These are phyloP conservation scores for Porites rus DNA, from an alignment of 92 coral and sea anemone species.

Conservation along the genomic window DNA sequence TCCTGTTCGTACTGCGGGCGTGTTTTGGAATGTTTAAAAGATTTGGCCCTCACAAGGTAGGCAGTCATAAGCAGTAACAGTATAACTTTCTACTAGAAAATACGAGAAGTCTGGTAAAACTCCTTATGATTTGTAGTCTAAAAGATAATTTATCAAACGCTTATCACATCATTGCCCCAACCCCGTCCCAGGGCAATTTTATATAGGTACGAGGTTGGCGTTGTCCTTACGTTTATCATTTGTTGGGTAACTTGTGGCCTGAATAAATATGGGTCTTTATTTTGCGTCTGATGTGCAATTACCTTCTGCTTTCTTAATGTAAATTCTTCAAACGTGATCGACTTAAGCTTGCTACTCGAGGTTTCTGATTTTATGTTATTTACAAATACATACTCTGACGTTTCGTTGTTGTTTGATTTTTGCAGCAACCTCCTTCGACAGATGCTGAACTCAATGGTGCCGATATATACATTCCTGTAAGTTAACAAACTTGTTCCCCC, in stretches of 20 bases:
- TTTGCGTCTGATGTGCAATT: too few relatives aligned
- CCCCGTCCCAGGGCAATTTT: too few relatives aligned
- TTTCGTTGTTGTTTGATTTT: background rate
- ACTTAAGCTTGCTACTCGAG: background rate
- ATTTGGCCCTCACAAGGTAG: constrained; percentile 89
- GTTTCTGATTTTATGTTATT: background rate
- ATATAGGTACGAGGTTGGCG: too few relatives aligned
- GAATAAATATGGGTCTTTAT: too few relatives aligned
- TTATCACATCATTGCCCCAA: too few relatives aligned
- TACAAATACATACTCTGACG: background rate
- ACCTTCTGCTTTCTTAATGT: too few relatives aligned
- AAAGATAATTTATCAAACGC: too few relatives aligned
- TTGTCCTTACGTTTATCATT: too few relatives aligned
- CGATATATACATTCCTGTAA: constrained; percentile 83
- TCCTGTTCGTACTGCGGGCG: constrained; percentile 78
- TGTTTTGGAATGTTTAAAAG: constrained; percentile 93
- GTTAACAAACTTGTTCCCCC: background rate
- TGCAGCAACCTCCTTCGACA: constrained; percentile 65
- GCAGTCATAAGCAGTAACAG: background rate
- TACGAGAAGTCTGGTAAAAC: too few relatives aligned
- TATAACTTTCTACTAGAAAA: too few relatives aligned
- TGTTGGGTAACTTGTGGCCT: too few relatives aligned
- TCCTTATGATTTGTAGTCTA: too few relatives aligned
- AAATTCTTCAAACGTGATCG: background rate
- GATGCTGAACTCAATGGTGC: constrained; percentile 82